A percentile compares a stretch with the other conserved stretches of the same genome.
These are phyloP conservation scores for Olivierus martensii DNA, from an alignment of 1,140 invertebrate genomes.

Conservation along the genomic window DNA sequence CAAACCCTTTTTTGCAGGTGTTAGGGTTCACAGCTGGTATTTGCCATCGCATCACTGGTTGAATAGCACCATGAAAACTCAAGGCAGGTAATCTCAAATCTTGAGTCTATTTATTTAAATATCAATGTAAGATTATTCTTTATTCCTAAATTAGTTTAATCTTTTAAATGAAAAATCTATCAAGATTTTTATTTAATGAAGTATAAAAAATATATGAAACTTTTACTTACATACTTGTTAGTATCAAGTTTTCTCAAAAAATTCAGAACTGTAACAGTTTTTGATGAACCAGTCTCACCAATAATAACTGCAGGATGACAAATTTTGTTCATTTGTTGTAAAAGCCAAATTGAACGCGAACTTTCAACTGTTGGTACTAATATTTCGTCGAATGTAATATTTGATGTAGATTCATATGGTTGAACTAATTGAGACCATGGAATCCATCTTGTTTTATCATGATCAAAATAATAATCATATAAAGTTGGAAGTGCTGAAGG, in stretches of 20 bases:
- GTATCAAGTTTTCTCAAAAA: slow-evolving; percentile 55
- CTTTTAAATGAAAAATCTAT: no score
- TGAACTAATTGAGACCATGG: slow-evolving; percentile 66
- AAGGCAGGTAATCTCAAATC: no score
- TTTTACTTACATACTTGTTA: slow-evolving; percentile 45
- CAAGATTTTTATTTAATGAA: no score
- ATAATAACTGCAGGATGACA: slow-evolving; percentile 64
- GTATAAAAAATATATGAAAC: no score
- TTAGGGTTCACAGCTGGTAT: no score
- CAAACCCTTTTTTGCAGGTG: no score
- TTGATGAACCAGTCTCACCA: slow-evolving; percentile 79
- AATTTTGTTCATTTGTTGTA: slow-evolving; percentile 59
- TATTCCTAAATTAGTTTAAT: no score
- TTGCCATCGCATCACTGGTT: no score
- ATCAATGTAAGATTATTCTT: no score
- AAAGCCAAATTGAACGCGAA: slow-evolving; percentile 55
- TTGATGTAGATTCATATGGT: slow-evolving; percentile 52
- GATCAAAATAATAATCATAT: slow-evolving; percentile 67
- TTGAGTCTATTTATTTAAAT: no score
- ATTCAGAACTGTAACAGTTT: slow-evolving; percentile 71
- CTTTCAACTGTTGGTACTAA: slow-evolving; percentile 81
- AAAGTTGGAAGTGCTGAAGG: slow-evolving; percentile 32
- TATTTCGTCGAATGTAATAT: slow-evolving; percentile 59
- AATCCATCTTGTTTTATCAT: slow-evolving; percentile 55
- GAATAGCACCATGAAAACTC: no score